Base-by-base conservation (phyloP, 1,140 invertebrate species). In the Xylocopa sonorina region DNA sequence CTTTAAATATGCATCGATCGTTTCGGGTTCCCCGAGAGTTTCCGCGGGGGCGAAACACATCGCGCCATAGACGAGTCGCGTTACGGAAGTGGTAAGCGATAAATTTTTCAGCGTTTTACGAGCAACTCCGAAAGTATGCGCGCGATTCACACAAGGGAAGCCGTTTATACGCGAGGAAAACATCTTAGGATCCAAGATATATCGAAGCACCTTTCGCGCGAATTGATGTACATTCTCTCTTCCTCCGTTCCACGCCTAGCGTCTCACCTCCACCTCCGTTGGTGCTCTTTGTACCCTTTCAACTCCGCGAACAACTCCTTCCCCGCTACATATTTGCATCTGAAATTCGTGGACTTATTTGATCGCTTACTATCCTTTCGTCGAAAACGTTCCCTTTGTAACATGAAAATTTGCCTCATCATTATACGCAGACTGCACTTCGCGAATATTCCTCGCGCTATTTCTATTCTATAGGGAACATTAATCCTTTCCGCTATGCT, bases 101-200 rank as follows among this genome's bases (percentile, higher is more conserved):
- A 88, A 85, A 88, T 88, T 85, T 88, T 88, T 85, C 69, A 83
- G 72, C 81, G 78, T 86, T 87, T 86, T 87, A 87, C 83, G 83
- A 87, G 83, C 51, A 80, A 64, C 38, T 57, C 63, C 34, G 67
- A 63, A 87, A 69, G 64, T 85, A 80, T 85, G 62, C 78, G 62
- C 78, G 58, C 81, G 81, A 87, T 85, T 87, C 83, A 46, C 51
- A 67, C 29, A 58, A 76, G 46, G 57, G 80, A 57, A 81, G 53
- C 67, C 67, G 83, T 86, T 87, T 75, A 60, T 57, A 71, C 51
- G 14, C 10, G 41, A 46, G 58, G 41, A 46, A 73, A 78, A 78
- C 68, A 64, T 32, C 57, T 73, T 48, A 32, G 48, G 24, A 16
- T 48, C 46, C 12, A 63, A 55, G 48, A 46, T 64, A 29, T 48